Evolutionary conservation across 2,797 vertebrate species (phyloP).

Genomic region (Sebastes matsubarae): DNA sequence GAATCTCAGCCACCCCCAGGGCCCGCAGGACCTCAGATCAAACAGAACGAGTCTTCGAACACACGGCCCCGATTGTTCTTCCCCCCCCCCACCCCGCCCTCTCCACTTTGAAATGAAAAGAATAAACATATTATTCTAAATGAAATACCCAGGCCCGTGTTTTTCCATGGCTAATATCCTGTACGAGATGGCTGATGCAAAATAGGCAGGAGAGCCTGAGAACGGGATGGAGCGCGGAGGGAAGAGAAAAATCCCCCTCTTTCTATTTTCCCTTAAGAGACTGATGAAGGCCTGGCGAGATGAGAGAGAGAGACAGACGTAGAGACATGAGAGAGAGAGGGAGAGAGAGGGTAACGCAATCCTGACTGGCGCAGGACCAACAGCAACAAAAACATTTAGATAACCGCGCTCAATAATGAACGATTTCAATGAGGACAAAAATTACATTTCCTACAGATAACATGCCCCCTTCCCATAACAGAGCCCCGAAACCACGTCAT

Average conservation of each 20-base stretch:
- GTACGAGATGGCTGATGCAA: slow-evolving; percentile 76
- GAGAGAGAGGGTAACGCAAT: slow-evolving; percentile 79
- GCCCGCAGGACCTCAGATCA: slow-evolving; percentile 72
- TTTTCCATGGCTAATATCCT: slow-evolving; percentile 81
- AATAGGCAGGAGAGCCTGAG: slow-evolving; percentile 82
- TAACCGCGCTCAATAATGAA: slow-evolving; percentile 87
- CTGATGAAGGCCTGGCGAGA: slow-evolving; percentile 72
- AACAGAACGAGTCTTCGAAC: slow-evolving; percentile 60
- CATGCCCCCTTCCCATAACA: slow-evolving; percentile 85
- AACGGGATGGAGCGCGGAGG: slow-evolving; percentile 69
- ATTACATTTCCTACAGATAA: slow-evolving; percentile 89
- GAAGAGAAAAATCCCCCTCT: slow-evolving; percentile 79
- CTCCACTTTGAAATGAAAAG: slow-evolving; percentile 75
- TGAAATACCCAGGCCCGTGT: slow-evolving; percentile 71
- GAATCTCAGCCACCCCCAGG: slow-evolving; percentile 59
- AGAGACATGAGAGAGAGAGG: slow-evolving; percentile 58
- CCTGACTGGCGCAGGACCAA: slow-evolving; percentile 83
- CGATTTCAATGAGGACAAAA: slow-evolving; percentile 88
- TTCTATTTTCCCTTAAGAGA: slow-evolving; percentile 80
- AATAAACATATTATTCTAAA: slow-evolving; percentile 81
- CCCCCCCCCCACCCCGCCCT: slow-evolving; percentile 37
- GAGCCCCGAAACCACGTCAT: slow-evolving; percentile 74
- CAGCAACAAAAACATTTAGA: slow-evolving; percentile 89
- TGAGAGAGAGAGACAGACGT: slow-evolving; percentile 57
- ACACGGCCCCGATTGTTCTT: slow-evolving; percentile 73